A percentile compares a stretch with the other conserved stretches of the same genome.
Evolutionary conservation across 2,888 invertebrate species (phyloP).

Genomic region (Masnerella sp.): DNA sequence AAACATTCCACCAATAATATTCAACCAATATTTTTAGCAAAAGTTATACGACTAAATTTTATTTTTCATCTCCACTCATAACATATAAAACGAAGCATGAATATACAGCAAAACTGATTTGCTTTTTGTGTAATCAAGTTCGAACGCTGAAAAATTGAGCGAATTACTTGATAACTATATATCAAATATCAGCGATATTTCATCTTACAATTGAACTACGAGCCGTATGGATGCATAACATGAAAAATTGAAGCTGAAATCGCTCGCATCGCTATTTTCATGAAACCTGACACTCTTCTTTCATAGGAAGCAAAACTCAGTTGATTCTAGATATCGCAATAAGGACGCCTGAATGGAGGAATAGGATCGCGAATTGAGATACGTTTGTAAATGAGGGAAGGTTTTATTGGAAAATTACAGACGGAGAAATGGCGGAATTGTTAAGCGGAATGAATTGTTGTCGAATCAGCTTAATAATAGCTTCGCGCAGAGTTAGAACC

Average conservation of each 20-base stretch:
- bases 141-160: too few relatives aligned
- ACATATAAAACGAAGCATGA: too few relatives aligned
- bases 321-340: constrained; percentile 38
- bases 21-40: too few relatives aligned
- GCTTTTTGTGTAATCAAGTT: too few relatives aligned
- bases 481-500: not conserved
- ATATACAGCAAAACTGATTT: too few relatives aligned
- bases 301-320: constrained; percentile 38
- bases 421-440: constrained; percentile 27
- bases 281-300: constrained; percentile 33
- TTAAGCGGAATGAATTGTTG: constrained; percentile 41
- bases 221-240: not conserved
- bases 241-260: constrained; percentile 3
- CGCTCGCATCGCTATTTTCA: constrained; percentile 14
- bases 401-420: constrained; percentile 46
- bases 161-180: constrained; percentile 6
- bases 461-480: constrained; percentile 41
- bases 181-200: constrained; percentile 16
- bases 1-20: too few relatives aligned
- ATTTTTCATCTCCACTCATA: too few relatives aligned
- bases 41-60: too few relatives aligned
- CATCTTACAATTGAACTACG: constrained; percentile 19
- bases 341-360: constrained; percentile 25
- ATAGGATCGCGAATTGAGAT: constrained; percentile 36
- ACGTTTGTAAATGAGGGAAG: constrained; percentile 43